Base-by-base conservation (phyloP, 2,113 vertebrate genomes). In the Siniperca chuatsi region DNA sequence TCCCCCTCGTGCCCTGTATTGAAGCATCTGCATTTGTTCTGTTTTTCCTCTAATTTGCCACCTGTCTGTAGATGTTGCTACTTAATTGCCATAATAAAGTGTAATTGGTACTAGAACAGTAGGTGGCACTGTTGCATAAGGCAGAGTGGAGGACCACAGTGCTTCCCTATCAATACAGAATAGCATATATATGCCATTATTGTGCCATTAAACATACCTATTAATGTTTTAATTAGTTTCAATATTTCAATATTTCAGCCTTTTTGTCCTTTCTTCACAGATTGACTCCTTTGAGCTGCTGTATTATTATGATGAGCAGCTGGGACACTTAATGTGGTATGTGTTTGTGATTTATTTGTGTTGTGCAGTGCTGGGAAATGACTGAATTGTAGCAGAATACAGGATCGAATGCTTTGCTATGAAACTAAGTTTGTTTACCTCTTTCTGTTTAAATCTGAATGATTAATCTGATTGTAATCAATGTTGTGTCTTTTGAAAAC, bases 241-340 rank as follows among this genome's bases (percentile, higher is more conserved):
- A 29, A 29, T 2, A 33, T 21, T 1, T 10, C 46, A 55, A 64
- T 65, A 42, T 77, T 42, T 10, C 1, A 67, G 3, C 20, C 13
- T 40, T 50, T 71, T 10, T 75, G 16, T 82, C 7, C 10, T 81
- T 58, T 44, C 84, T 83, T 57, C 78, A 95, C 91, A 99, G 98
- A 98, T 99, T 2, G 98, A 99, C 77, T 99, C 98, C 75, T 99
- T 99, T 69, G 98, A 99, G 93, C 95, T 99, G 89, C 95, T 99
- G 4, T 99, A 99, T 94, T 99, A 96, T 90, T 99, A 98, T 2
- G 98, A 99, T 8, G 98, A 99, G 20, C 96, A 97, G 75, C 87
- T 99, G 78, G 98, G 98, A 57, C 98, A 99, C 74, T 96, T 95
- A 12, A 97, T 99, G 98, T 99, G 98, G 98, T 99, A 95, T 91